Evolutionary conservation across 2,888 invertebrate species (phyloP), one percentile per base, ranked within the genome.

Genomic region (Nomada ruficornis): DNA sequence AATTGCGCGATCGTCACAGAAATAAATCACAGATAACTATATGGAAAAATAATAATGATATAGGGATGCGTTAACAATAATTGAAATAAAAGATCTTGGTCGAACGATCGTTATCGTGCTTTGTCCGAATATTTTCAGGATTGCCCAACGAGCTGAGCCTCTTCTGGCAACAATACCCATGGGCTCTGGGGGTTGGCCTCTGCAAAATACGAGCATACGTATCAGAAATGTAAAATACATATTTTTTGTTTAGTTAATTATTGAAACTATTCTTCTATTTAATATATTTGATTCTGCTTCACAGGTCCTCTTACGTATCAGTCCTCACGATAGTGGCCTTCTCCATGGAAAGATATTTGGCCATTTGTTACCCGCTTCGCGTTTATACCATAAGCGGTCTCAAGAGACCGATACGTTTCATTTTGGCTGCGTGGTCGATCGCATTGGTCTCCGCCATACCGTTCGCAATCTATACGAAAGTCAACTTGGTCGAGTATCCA

Each of bases 301-400:
- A 26, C 94, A 98, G 98, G 94, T 97, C 98, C 0, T 97, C 98
- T 0, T 98, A 98, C 94, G 98, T 98, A 1, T 98, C 98, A 0
- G 97, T 98, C 67, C 94, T 98, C 91, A 98, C 98, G 36, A 98
- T 98, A 88, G 98, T 98, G 62, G 98, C 98, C 3, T 98, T 98
- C 94, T 98, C 98, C 0, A 96, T 97, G 94, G 98, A 98, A 94
- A 95, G 98, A 60, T 98, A 98, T 94, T 94, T 98, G 86, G 98
- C 98, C 50, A 98, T 98, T 91, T 98, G 98, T 92, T 97, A 98
- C 93, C 98, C 98, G 0, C 94, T 98, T 57, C 96, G 96, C 91
- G 95, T 97, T 81, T 97, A 98, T 94, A 96, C 96, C 54, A 97
- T 98, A 96, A 97, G 97, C 0, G 97, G 97, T 1, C 95, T 98